A percentile compares a stretch with the other conserved stretches of the same genome.
Conservation (phyloP, 2,113 vertebrate genomes). For the Pontoporia blainvillei region DNA sequence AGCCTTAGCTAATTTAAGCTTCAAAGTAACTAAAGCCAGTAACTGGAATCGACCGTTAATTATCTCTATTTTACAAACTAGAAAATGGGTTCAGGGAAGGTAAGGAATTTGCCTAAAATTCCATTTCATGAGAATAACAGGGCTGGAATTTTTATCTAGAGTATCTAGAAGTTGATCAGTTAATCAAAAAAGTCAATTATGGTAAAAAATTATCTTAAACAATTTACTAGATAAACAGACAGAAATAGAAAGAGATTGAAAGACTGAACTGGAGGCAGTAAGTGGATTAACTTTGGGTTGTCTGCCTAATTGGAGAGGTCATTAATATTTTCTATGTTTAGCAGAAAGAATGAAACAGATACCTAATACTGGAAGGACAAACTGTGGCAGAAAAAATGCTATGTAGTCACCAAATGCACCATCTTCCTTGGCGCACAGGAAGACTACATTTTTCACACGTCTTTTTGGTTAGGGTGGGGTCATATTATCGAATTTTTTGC, state of each 20-base stretch:
- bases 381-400: neutral
- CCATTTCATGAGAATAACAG: neutral
- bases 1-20: neutral
- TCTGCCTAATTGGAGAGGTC: neutral
- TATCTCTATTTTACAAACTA: neutral
- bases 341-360: neutral
- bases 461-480: neutral
- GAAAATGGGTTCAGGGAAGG: neutral
- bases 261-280: neutral
- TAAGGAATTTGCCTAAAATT: constrained; percentile 8
- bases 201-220: neutral
- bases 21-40: neutral
- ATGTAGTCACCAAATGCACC: neutral
- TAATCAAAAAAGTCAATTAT: neutral
- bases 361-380: neutral
- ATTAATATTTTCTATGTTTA: neutral
- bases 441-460: neutral
- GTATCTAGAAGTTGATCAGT: neutral
- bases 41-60: neutral
- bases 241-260: neutral
- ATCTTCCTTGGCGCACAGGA: neutral
- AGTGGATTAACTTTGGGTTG: neutral
- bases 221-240: neutral
- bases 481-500: neutral
- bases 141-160: neutral